These are phyloP conservation scores for Acrocephalus scirpaceus DNA, from an alignment of 2,797 vertebrate species.

Conservation along the genomic window DNA sequence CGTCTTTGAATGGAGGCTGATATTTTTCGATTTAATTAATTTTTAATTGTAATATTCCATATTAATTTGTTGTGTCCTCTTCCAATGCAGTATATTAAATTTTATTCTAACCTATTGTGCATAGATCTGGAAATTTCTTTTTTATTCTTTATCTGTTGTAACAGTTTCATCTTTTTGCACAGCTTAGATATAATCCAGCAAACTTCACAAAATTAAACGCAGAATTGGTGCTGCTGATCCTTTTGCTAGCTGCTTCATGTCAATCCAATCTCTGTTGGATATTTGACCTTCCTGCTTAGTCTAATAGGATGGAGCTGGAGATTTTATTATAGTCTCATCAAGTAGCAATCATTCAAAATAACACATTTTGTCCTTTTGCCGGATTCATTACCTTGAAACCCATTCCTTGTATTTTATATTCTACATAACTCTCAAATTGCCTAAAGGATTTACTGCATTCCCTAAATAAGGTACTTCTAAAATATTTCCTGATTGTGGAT, in stretches of 20 bases:
- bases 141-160: background rate
- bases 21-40: background rate
- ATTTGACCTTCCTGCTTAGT: slow-evolving; percentile 50
- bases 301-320: slow-evolving; percentile 30
- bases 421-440: slow-evolving; percentile 28
- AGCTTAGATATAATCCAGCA: background rate
- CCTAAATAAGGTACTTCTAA: slow-evolving; percentile 25
- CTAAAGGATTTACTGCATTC: slow-evolving; percentile 41
- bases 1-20: background rate
- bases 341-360: slow-evolving; percentile 60
- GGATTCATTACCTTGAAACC: slow-evolving; percentile 51
- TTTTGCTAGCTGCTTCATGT: slow-evolving; percentile 7
- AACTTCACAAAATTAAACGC: background rate
- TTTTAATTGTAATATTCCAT: background rate
- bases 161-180: background rate
- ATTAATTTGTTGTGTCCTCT: background rate
- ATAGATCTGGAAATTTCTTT: background rate
- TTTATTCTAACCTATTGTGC: background rate
- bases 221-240: background rate
- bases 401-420: slow-evolving; percentile 36
- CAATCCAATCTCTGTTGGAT: background rate
- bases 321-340: slow-evolving; percentile 55
- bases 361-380: slow-evolving; percentile 38
- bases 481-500: slow-evolving; percentile 22
- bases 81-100: background rate